A percentile compares a stretch with the other conserved stretches of the same genome.
These are phyloP conservation scores for Geococcyx californianus DNA, from an alignment of 2,113 vertebrate genomes.

Conservation along the genomic window DNA sequence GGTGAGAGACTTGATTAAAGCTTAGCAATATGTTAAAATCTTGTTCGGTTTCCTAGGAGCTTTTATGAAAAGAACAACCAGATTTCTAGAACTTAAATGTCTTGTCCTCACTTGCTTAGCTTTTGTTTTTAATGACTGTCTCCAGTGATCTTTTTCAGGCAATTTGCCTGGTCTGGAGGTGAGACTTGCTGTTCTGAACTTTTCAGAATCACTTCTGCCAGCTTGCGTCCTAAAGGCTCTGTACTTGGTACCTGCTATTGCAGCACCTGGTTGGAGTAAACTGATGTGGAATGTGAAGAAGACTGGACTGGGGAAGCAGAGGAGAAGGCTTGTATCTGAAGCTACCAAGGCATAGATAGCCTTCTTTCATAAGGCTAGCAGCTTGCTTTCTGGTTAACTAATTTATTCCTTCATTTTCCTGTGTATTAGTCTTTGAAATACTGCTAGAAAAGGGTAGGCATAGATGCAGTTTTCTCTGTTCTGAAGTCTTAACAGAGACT, in stretches of 20 bases:
- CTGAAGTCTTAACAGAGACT: not conserved
- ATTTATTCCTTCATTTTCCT: not conserved
- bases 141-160: not conserved
- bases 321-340: not conserved
- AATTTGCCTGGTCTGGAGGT: not conserved
- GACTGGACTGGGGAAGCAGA: not conserved
- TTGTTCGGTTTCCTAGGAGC: not conserved
- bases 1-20: not conserved
- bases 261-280: not conserved
- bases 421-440: not conserved
- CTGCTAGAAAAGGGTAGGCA: not conserved
- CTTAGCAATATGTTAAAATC: not conserved
- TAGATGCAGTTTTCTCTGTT: not conserved
- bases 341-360: not conserved
- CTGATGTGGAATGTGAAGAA: not conserved
- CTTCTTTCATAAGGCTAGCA: not conserved
- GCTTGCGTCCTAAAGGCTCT: not conserved
- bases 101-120: not conserved
- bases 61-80: not conserved
- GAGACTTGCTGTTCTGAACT: not conserved
- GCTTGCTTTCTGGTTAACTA: not conserved
- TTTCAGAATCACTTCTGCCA: not conserved
- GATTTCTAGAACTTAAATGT: not conserved
- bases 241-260: accelerated
- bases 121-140: not conserved